Conservation (phyloP, 53 echinoderm and acorn worm species). For the Stichopus horrens region DNA sequence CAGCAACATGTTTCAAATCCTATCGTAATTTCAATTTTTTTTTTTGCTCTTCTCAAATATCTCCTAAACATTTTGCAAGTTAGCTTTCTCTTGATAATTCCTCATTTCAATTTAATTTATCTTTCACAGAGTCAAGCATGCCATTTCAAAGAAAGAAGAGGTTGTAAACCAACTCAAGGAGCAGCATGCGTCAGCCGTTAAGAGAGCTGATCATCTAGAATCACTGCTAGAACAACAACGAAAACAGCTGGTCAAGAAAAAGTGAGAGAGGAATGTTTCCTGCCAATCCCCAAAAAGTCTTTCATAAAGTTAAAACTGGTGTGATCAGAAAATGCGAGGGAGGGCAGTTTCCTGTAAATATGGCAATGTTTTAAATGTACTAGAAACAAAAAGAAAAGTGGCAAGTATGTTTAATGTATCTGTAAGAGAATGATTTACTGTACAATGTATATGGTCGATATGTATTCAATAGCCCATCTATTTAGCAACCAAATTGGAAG, state of each 20-base stretch:
- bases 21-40: too few relatives aligned
- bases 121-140: conserved; percentile 80
- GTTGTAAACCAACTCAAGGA: conserved; percentile 90
- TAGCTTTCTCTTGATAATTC: too few relatives aligned
- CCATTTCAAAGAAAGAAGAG: conserved; percentile 97
- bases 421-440: too few relatives aligned
- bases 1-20: too few relatives aligned
- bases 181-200: conserved; percentile 90
- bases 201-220: conserved; percentile 93
- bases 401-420: not conserved
- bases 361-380: not conserved
- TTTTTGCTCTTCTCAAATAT: too few relatives aligned
- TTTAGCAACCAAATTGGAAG: too few relatives aligned
- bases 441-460: too few relatives aligned
- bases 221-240: conserved; percentile 93
- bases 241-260: conserved; percentile 92
- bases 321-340: too few relatives aligned
- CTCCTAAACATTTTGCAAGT: too few relatives aligned
- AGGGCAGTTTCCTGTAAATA: not conserved
- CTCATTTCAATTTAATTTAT: not conserved
- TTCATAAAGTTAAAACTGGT: too few relatives aligned
- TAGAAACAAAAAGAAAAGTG: not conserved
- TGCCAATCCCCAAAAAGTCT: conserved; percentile 33
- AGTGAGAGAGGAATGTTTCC: conserved; percentile 25
- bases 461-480: too few relatives aligned